These are phyloP conservation scores for Corydoras maculifer DNA, from an alignment of 2,113 vertebrate species.

Conservation along the genomic window DNA sequence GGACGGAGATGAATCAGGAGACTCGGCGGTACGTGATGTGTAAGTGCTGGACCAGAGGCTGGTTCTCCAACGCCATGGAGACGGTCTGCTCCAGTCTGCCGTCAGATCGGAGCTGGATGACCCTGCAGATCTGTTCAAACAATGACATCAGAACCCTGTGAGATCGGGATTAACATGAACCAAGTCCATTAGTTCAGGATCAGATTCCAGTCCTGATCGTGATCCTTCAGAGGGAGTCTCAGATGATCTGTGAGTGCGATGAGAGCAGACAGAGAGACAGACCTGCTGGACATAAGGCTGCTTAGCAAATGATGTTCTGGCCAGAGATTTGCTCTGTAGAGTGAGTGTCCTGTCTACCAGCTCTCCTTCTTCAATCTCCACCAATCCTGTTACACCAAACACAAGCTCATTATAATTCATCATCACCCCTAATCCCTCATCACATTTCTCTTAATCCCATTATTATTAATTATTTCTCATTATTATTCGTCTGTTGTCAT, in stretches of 20 bases:
- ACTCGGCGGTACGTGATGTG: constrained; percentile 78
- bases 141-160: too few species aligned
- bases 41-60: constrained; percentile 84
- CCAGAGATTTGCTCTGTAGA: constrained; percentile 75
- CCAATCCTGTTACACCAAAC: constrained; percentile 70
- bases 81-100: constrained; percentile 90
- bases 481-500: too few species aligned
- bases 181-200: too few species aligned
- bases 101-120: constrained; percentile 81
- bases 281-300: constrained; percentile 87
- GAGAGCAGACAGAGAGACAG: background rate
- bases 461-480: too few species aligned
- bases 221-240: too few species aligned
- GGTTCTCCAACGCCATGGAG: constrained; percentile 87
- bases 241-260: background rate
- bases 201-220: too few species aligned
- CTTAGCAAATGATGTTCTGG: constrained; percentile 86
- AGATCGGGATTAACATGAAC: too few species aligned
- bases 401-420: background rate
- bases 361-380: constrained; percentile 93
- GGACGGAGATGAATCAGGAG: constrained; percentile 42
- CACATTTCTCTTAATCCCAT: too few species aligned
- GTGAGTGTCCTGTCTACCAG: constrained; percentile 76
- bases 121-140: constrained; percentile 73
- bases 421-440: background rate